Evolutionary conservation across 2,797 vertebrate species (phyloP), one percentile per base, ranked within the genome.

Genomic region (Falco novaeseelandiae): DNA sequence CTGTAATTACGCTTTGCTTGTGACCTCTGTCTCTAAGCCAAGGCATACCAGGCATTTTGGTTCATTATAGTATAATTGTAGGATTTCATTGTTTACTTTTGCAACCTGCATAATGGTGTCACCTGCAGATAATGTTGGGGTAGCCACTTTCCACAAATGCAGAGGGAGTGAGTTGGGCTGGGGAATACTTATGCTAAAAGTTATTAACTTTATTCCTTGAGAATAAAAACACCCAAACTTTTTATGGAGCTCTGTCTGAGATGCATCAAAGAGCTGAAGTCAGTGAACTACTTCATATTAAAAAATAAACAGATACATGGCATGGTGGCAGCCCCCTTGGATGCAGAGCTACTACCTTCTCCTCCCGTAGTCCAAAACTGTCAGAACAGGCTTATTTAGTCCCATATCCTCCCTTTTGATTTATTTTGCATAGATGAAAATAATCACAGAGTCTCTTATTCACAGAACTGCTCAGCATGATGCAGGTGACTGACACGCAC

Each of bases 221-320:
- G 76, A 80, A 85, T 91, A 93, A 93, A 92, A 71, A 11, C 12
- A 1, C 5, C 14, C 38, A 74, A 65, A 58, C 25, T 71, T 95
- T 90, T 89, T 79, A 83, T 69, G 95, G 91, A 85, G 59, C 67
- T 96, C 54, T 93, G 58, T 82, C 74, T 38, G 74, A 95, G 95
- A 52, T 52, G n/a, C 86, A 84, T 82, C 63, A 79, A 91, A 71
- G 17, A 92, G 34, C 44, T 70, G 65, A 66, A 57, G 18, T 34
- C n/a, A 44, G 78, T 54, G 83, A 96, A 66, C 18, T 86, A 77
- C 83, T 79, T 94, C 54, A 70, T 86, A 71, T 66, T 86, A 62
- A 91, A 94, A 92, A 95, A 69, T 73, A 91, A 95, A 62, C 90
- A 97, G 87, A 90, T 89, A 92, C n/a, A 29, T 36, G 88, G 26